A percentile compares a stretch with the other conserved stretches of the same genome.
phyloP scores from a whole-genome alignment of 2,113 vertebrate species.

The Amblyopsis rosae region DNA sequence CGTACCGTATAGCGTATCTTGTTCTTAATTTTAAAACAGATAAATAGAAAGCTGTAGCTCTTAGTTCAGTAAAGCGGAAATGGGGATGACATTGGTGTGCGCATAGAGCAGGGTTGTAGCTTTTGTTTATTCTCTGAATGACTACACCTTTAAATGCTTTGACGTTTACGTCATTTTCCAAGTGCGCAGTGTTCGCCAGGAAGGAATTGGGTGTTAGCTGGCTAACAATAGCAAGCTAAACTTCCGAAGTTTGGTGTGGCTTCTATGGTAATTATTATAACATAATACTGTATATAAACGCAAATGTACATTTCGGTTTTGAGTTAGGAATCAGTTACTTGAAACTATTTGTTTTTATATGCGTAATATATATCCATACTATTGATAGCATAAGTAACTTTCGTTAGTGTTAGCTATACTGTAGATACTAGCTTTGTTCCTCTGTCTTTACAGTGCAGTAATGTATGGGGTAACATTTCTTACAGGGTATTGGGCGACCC shows the following conservation, averaged over 20 bases:
- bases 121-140: not conserved
- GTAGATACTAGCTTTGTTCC: too few species aligned
- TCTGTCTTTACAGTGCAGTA: too few species aligned
- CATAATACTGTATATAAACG: not conserved
- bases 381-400: slow-evolving; percentile 6
- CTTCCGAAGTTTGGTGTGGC: slow-evolving; percentile 63
- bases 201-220: slow-evolving; percentile 71
- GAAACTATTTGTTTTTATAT: not conserved
- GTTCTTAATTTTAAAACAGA: too few species aligned
- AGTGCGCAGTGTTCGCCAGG: slow-evolving; percentile 52
- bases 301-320: too few species aligned
- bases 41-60: too few species aligned
- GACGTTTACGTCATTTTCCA: slow-evolving; percentile 55
- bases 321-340: too few species aligned
- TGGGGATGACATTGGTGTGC: too few species aligned
- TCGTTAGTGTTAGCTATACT: slow-evolving; percentile 25
- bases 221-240: slow-evolving; percentile 66
- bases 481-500: too few species aligned
- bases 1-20: too few species aligned
- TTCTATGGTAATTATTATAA: slow-evolving; percentile 79
- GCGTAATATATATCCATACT: not conserved
- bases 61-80: not conserved
- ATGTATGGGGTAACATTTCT: too few species aligned
- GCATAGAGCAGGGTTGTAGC: too few species aligned
- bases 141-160: slow-evolving; percentile 48